A percentile compares a stretch with the other conserved stretches of the same genome.
phyloP scores from a whole-genome alignment of 2,797 vertebrate genomes.

The Tympanoctomys barrerae region DNA sequence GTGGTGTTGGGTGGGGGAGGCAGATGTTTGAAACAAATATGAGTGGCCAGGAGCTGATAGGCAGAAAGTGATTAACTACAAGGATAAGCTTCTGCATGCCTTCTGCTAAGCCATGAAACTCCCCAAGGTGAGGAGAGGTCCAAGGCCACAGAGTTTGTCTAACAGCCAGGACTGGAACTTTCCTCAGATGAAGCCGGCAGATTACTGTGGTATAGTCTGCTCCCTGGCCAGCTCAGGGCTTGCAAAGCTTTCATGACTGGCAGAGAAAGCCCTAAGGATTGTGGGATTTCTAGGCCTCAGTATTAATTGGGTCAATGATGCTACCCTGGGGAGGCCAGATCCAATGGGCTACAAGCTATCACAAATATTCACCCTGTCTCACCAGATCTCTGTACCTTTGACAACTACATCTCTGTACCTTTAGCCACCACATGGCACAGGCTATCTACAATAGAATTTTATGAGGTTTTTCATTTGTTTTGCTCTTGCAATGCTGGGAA shows the following conservation, averaged over 20 bases:
- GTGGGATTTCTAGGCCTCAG: neutral
- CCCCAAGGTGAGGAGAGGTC: slow-evolving; percentile 33
- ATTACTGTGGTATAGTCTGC: neutral
- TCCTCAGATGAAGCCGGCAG: neutral
- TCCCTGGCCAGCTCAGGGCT: neutral
- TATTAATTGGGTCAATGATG: neutral
- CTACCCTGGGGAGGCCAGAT: neutral
- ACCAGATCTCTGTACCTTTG: slow-evolving; percentile 24
- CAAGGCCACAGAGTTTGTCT: neutral
- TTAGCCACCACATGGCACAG: slow-evolving; percentile 2
- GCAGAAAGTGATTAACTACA: slow-evolving; percentile 85
- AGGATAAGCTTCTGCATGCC: slow-evolving; percentile 79
- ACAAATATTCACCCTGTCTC: neutral
- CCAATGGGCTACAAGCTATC: neutral
- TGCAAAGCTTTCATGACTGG: neutral
- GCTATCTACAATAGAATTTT: slow-evolving; percentile 44
- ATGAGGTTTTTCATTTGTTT: neutral
- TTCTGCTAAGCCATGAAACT: slow-evolving; percentile 80
- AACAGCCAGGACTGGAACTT: neutral
- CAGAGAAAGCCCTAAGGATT: slow-evolving; percentile 38
- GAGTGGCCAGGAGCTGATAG: slow-evolving; percentile 78
- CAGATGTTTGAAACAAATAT: slow-evolving; percentile 81
- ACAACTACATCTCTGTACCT: slow-evolving; percentile 22
- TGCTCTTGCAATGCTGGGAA: neutral
- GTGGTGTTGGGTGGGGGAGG: slow-evolving; percentile 56